These are phyloP conservation scores for Acrobasis suavella DNA, from an alignment of 2,888 invertebrate genomes.

Conservation along the genomic window DNA sequence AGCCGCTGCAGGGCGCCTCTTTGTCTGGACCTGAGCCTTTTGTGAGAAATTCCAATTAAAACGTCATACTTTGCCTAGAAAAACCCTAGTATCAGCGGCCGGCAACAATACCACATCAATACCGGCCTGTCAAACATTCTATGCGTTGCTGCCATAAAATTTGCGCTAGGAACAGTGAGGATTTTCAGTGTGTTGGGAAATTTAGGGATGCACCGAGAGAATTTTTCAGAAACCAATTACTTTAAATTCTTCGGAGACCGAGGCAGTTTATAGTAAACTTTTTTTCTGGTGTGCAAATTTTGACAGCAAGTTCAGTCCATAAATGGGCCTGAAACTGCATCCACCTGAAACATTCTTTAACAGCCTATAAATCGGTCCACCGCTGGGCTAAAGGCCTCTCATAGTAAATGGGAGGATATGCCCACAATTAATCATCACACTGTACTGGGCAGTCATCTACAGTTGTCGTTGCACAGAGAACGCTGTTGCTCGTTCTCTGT, in stretches of 20 bases:
- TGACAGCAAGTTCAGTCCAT: no score
- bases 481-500: no score
- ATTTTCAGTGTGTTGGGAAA: constrained; percentile 15
- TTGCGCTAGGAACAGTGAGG: constrained; percentile 15
- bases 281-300: no score
- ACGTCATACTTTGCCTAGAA: constrained; percentile 48
- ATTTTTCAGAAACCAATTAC: neutral
- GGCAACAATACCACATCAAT: constrained; percentile 48
- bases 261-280: neutral
- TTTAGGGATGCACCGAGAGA: constrained; percentile 21
- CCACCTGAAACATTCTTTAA: no score
- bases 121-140: constrained; percentile 27
- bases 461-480: no score
- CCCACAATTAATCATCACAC: no score
- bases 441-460: no score
- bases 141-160: constrained; percentile 17
- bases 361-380: no score
- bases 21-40: constrained; percentile 29
- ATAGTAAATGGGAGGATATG: no score
- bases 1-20: constrained; percentile 7
- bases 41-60: constrained; percentile 67
- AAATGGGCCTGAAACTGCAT: no score
- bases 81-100: constrained; percentile 44
- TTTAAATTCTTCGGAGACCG: neutral
- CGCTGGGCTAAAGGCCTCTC: no score